Evolutionary conservation across 2,888 invertebrate genomes (phyloP).

Genomic region (Mactromeris polynyma): DNA sequence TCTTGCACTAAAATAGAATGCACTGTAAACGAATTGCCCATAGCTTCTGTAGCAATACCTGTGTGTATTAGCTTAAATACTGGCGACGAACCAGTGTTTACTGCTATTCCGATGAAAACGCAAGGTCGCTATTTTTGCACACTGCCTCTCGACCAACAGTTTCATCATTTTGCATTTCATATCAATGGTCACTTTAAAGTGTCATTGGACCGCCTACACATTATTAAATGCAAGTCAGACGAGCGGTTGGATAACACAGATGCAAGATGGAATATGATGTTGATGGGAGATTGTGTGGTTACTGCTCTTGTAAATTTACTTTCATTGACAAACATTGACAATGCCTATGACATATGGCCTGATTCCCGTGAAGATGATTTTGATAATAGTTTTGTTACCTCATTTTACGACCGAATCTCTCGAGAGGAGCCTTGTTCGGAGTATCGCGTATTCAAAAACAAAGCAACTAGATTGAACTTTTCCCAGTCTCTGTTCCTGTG

Average conservation of each 20-base stretch:
- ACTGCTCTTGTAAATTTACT: neutral
- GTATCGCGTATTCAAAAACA: neutral
- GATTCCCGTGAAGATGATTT: neutral
- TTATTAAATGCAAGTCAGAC: neutral
- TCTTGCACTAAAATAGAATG: neutral
- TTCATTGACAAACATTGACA: neutral
- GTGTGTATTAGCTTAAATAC: neutral
- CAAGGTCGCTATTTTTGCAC: neutral
- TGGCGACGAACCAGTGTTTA: neutral
- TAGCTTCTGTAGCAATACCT: constrained; percentile 1
- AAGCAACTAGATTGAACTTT: neutral
- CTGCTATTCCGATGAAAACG: neutral
- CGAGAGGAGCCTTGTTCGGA: neutral
- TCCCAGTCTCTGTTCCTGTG: neutral
- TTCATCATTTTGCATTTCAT: constrained; percentile 35
- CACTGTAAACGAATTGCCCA: neutral
- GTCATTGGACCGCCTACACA: constrained; percentile 4
- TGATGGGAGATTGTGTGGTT: neutral
- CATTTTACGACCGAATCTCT: neutral
- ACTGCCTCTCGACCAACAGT: neutral
- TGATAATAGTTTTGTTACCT: neutral
- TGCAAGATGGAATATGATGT: neutral
- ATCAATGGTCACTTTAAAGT: constrained; percentile 3
- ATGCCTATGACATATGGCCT: constrained; percentile 5
- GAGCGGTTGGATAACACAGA: neutral